Conservation (phyloP, 2,797 vertebrate species). For the Adrianichthys oophorus region DNA sequence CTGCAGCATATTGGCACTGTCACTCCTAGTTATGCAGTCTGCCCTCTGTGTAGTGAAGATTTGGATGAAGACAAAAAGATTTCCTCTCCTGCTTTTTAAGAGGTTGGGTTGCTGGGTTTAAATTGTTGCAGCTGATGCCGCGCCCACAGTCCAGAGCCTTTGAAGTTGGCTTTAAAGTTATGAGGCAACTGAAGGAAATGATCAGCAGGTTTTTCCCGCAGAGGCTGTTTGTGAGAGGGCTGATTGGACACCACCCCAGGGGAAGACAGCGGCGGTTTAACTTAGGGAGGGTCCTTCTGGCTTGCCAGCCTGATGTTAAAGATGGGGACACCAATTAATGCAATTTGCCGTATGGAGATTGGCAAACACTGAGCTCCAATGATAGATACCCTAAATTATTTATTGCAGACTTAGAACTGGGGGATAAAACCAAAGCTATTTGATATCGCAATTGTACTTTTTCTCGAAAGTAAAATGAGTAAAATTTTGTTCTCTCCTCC, state of each 20-base stretch:
- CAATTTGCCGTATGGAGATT: constrained; percentile 76
- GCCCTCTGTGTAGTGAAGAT: constrained; percentile 24
- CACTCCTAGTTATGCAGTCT: constrained; percentile 44
- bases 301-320: constrained; percentile 46
- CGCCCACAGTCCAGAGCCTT: constrained; percentile 30
- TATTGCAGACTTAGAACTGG: too few species aligned
- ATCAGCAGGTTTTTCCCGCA: constrained; percentile 50
- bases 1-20: constrained; percentile 73
- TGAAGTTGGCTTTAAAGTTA: constrained; percentile 61
- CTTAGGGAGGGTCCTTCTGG: constrained; percentile 49
- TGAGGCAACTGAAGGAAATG: constrained; percentile 61
- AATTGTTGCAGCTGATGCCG: constrained; percentile 15
- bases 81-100: constrained; percentile 15
- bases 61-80: constrained; percentile 22
- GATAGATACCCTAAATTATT: constrained; percentile 35
- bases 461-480: too few species aligned
- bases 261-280: constrained; percentile 58
- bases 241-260: constrained; percentile 64
- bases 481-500: too few species aligned
- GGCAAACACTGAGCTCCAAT: constrained; percentile 58
- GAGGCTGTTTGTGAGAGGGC: constrained; percentile 55
- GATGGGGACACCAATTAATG: constrained; percentile 71
- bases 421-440: too few species aligned
- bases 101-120: constrained; percentile 20
- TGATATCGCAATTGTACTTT: too few species aligned